Base-by-base conservation (phyloP, 2,113 vertebrate species). In the Neolamprologus kungweensis region DNA sequence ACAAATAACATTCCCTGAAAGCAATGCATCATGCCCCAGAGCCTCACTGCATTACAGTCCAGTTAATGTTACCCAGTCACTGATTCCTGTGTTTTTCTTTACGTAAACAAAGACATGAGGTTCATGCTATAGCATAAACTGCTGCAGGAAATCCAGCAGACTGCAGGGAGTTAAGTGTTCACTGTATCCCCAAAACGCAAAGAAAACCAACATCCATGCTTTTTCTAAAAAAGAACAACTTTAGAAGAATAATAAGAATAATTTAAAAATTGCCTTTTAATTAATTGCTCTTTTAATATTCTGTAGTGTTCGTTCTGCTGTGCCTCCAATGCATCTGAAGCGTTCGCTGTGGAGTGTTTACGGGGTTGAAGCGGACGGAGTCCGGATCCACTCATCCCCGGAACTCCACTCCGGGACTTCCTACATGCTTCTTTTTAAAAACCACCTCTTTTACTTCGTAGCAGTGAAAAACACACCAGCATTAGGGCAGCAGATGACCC, bases 401-500 rank as follows among this genome's bases (percentile, higher is more conserved):
- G 0, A 0, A 0, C 2, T 93, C 95, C 93, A 53, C n/a, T 86
- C 95, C 96, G 26, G 55, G 92, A 94, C 90, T 96, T 92, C 1
- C 6, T 12, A 0, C 19, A 9, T 40, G 21, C 81, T 23, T 55
- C 60, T 92, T 95, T 96, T 96, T 94, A 83, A 88, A 96, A 95
- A 84, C 87, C 95, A 93, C 91, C 94, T 95, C 95, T 68, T 37
- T 37, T 84, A 89, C 63, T 95, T 91, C 86, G 85, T 90, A 94
- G 89, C 91, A 84, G 88, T 78, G 92, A 89, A 92, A 90, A 94
- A 93, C 93, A 91, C 71, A 85, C 54, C 42, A 85, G 89, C 75
- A n/a, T 80, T 28, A 33, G 85, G 93, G 87, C 94, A 89, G 94
- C 94, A 92, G 94, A 93, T 89, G 94, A 93, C 80, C 92, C 95